A percentile compares a stretch with the other conserved stretches of the same genome.
phyloP scores from a whole-genome alignment of 2,797 vertebrate species.

The Limosa lapponica region DNA sequence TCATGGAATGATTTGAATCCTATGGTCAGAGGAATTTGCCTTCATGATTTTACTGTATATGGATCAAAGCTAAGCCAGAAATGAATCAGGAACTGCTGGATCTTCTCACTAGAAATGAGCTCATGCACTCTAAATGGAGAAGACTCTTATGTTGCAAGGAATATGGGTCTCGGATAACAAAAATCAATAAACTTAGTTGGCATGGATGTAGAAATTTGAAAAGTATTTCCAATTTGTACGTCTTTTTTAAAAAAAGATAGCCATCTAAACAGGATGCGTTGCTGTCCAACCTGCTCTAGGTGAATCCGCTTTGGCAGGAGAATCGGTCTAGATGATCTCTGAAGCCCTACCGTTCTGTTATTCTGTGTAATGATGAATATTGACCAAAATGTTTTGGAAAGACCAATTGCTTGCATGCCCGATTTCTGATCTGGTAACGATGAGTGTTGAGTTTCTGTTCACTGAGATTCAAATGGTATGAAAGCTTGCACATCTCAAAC shows the following conservation, averaged over 20 bases:
- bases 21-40: background rate
- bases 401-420: background rate
- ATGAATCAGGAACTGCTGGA: background rate
- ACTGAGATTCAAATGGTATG: background rate
- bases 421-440: background rate
- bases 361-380: background rate
- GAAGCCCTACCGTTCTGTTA: background rate
- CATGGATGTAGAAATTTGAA: background rate
- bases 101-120: background rate
- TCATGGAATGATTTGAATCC: background rate
- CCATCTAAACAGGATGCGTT: background rate
- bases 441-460: background rate
- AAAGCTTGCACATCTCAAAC: background rate
- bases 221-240: background rate
- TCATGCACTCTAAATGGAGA: background rate
- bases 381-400: background rate
- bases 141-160: background rate
- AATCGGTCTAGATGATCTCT: background rate
- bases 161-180: background rate
- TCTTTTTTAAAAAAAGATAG: background rate
- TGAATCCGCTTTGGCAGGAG: background rate
- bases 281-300: background rate
- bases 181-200: background rate
- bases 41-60: background rate
- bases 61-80: background rate